Evolutionary conservation across 2,888 invertebrate genomes (phyloP).

Genomic region (Drosophila parthenogenetica): DNA sequence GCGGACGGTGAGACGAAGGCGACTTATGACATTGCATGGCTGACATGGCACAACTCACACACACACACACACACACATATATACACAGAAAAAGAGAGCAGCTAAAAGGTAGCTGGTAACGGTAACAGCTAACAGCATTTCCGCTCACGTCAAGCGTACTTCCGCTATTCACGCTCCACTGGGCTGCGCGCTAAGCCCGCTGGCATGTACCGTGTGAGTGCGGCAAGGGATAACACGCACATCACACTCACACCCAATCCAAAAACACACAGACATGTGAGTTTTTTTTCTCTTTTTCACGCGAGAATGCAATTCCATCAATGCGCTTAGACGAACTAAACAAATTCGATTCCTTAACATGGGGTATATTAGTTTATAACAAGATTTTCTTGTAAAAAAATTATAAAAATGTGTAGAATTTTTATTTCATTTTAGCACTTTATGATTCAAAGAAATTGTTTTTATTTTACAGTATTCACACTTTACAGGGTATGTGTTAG

Average conservation of each 20-base stretch:
- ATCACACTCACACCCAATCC: conserved; percentile 15
- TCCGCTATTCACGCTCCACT: conserved; percentile 50
- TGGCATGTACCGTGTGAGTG: conserved; percentile 2
- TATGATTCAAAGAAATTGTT: no score
- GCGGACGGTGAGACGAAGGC: background rate
- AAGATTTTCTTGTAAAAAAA: no score
- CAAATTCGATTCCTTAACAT: background rate
- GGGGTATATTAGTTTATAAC: background rate
- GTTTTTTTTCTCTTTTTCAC: conserved; percentile 21
- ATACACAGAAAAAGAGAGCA: background rate
- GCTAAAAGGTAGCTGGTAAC: conserved; percentile 2
- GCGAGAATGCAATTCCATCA: conserved; percentile 13
- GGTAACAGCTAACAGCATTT: conserved; percentile 55
- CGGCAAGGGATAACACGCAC: conserved; percentile 25
- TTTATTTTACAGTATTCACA: no score
- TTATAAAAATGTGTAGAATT: no score
- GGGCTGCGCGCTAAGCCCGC: conserved; percentile 21
- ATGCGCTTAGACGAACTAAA: background rate
- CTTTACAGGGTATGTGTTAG: background rate
- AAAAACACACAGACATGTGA: conserved; percentile 3
- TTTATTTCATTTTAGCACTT: no score
- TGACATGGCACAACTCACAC: conserved; percentile 6
- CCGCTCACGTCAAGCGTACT: conserved; percentile 64
- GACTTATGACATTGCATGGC: conserved; percentile 18
- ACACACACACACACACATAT: conserved; percentile 3